A percentile compares a stretch with the other conserved stretches of the same genome.
Conservation (phyloP, 2,888 invertebrate species). For the Orthosia incerta region DNA sequence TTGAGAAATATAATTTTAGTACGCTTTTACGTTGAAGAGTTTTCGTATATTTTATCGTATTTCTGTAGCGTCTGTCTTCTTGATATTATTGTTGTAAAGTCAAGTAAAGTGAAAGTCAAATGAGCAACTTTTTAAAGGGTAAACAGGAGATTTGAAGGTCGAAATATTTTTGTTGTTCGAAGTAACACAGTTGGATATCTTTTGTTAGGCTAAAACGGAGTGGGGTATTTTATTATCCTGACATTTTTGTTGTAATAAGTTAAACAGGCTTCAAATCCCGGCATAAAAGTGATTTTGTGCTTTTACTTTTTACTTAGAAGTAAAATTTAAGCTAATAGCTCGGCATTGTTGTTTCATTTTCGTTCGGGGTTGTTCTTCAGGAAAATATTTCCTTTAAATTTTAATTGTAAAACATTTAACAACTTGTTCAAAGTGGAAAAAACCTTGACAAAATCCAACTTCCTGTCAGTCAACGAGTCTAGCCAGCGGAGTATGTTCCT, state of each 20-base stretch:
- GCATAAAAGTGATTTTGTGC: no score
- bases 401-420: no score
- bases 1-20: constrained; percentile 49
- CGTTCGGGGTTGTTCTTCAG: not conserved
- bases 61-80: not conserved
- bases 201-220: not conserved
- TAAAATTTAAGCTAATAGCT: no score
- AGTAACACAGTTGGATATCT: not conserved
- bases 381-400: not conserved
- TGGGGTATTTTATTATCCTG: no score
- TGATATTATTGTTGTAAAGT: not conserved
- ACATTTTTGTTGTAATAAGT: no score
- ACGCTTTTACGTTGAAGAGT: constrained; percentile 3
- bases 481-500: no score
- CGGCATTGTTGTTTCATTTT: no score
- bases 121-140: not conserved
- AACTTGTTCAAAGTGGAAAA: no score
- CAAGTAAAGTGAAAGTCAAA: not conserved
- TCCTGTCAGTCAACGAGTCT: no score
- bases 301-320: no score
- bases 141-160: not conserved
- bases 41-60: constrained; percentile 4
- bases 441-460: no score
- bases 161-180: not conserved
- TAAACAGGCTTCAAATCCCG: no score